A percentile compares a stretch with the other conserved stretches of the same genome.
These are phyloP conservation scores for Pipistrellus nathusii DNA, from an alignment of 2,797 vertebrate genomes.

Conservation along the genomic window DNA sequence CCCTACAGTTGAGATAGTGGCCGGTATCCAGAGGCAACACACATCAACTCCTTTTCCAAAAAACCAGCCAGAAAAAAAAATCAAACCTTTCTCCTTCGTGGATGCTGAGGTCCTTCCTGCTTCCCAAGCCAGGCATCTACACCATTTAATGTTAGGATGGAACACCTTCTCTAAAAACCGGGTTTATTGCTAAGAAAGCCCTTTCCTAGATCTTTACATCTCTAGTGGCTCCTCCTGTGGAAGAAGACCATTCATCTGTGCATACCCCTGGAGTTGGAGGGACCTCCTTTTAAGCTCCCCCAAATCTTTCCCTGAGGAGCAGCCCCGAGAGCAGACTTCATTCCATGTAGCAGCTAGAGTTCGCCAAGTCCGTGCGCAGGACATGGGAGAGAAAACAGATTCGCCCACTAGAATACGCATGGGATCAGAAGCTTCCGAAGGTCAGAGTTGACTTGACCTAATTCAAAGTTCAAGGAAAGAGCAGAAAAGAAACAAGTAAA, in stretches of 20 bases:
- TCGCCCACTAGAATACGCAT: rapidly evolving
- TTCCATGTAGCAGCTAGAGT: background rate
- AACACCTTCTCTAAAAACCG: background rate
- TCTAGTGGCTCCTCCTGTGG: too few relatives aligned
- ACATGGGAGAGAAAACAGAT: rapidly evolving
- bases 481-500: background rate
- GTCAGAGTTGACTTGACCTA: background rate
- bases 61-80: background rate
- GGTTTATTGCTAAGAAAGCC: background rate
- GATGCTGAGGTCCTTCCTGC: background rate
- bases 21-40: background rate
- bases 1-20: background rate
- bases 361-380: rapidly evolving
- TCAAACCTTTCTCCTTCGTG: background rate
- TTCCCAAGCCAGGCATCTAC: background rate
- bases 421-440: background rate
- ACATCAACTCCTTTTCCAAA: background rate
- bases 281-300: background rate
- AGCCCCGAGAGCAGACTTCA: background rate
- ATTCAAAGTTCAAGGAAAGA: background rate
- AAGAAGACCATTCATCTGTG: too few relatives aligned
- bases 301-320: background rate
- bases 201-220: background rate
- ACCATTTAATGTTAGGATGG: background rate
- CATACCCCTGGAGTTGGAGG: background rate